phyloP scores from a whole-genome alignment of 2,113 vertebrate species.

The Arvicanthis niloticus region DNA sequence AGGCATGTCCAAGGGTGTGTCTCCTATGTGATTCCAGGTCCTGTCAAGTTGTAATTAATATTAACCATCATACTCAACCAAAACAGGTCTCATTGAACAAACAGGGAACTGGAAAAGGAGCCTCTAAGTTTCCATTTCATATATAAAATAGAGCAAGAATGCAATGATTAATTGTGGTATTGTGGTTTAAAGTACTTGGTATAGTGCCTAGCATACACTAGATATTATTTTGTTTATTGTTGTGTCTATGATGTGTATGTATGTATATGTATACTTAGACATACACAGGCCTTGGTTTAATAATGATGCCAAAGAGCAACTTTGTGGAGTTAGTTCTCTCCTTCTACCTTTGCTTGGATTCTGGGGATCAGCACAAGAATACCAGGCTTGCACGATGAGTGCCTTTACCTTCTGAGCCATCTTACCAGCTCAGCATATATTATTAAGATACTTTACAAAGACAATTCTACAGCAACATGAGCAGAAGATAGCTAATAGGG shows the following conservation, averaged over 20 bases:
- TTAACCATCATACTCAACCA: neutral
- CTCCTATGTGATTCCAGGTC: neutral
- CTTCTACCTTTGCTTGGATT: neutral
- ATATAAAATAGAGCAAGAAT: neutral
- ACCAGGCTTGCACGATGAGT: neutral
- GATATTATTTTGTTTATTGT: neutral
- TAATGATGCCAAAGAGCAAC: no score
- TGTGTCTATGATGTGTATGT: neutral
- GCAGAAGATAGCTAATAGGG: neutral
- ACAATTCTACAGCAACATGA: neutral
- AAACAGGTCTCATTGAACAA: neutral
- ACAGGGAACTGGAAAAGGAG: neutral
- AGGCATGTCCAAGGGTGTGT: neutral
- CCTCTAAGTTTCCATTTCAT: neutral
- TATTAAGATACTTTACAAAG: slow-evolving; percentile 4
- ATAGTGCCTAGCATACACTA: neutral
- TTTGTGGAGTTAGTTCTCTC: neutral
- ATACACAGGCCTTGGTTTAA: neutral
- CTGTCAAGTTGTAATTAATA: neutral
- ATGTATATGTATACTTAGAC: neutral
- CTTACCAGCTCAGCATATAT: neutral
- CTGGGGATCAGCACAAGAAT: neutral
- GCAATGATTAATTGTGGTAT: neutral
- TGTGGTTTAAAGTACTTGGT: neutral
- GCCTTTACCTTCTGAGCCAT: neutral